phyloP scores from a whole-genome alignment of 2,888 invertebrate species.

The Pimpla rufipes region DNA sequence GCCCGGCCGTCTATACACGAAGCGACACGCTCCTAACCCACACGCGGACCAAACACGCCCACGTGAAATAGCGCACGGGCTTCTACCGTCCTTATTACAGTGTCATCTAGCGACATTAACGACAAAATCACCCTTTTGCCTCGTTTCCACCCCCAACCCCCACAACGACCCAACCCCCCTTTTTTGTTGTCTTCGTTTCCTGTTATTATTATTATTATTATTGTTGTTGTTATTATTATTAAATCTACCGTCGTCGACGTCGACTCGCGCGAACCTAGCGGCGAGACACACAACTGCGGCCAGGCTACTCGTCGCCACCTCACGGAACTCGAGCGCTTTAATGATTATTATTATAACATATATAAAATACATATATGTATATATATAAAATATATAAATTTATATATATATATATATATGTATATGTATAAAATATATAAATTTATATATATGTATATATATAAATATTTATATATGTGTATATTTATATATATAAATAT shows the following conservation, averaged over 20 bases:
- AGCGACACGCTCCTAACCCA: slow-evolving; percentile 88
- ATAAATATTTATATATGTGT: background rate
- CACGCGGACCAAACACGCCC: slow-evolving; percentile 87
- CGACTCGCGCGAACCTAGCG: slow-evolving; percentile 42
- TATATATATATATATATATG: background rate
- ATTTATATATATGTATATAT: background rate
- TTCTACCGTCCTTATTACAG: slow-evolving; percentile 73
- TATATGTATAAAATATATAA: background rate
- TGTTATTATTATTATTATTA: background rate
- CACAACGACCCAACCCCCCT: background rate
- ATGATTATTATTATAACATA: slow-evolving; percentile 16
- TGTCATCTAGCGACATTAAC: slow-evolving; percentile 68
- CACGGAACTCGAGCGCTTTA: slow-evolving; percentile 31
- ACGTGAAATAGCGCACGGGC: slow-evolving; percentile 78
- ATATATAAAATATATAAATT: too few species aligned
- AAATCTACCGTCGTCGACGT: slow-evolving; percentile 39
- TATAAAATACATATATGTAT: background rate
- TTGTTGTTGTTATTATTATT: slow-evolving; percentile 1
- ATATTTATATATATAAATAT: too few species aligned
- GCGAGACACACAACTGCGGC: slow-evolving; percentile 19
- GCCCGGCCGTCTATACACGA: slow-evolving; percentile 88
- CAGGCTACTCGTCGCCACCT: slow-evolving; percentile 13
- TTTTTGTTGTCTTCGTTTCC: background rate
- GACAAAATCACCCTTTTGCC: slow-evolving; percentile 9
- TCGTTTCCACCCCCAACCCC: background rate